Evolutionary conservation across 2,888 invertebrate species (phyloP).

Genomic region (Dinocampus coccinellae): DNA sequence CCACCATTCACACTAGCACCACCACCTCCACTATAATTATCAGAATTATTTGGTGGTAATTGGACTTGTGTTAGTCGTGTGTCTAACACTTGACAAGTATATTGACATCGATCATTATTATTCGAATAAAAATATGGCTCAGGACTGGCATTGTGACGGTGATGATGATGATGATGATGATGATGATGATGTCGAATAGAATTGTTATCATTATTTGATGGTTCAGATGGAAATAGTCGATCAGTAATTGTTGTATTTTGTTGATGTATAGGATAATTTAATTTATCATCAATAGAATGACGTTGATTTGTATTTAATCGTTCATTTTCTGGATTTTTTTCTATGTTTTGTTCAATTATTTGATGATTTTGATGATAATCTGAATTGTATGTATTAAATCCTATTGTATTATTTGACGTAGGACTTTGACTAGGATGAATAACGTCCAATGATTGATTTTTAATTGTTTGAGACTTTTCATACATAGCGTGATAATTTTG

Average conservation of each 20-base stretch:
- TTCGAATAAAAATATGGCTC: conserved; percentile 60
- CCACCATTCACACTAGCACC: conserved; percentile 33
- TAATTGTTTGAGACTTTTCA: conserved; percentile 9
- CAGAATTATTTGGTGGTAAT: conserved; percentile 36
- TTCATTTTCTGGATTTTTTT: conserved; percentile 33
- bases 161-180: conserved; percentile 26
- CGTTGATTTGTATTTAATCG: conserved; percentile 37
- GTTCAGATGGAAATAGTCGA: conserved; percentile 51
- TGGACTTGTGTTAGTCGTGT: conserved; percentile 54
- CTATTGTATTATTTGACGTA: conserved; percentile 42
- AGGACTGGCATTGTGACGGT: conserved; percentile 49
- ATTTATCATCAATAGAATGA: conserved; percentile 54
- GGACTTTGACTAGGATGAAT: conserved; percentile 58
- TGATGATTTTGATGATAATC: conserved; percentile 52
- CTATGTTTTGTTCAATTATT: conserved; percentile 35
- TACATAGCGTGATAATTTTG: conserved; percentile 39
- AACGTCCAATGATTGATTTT: conserved; percentile 11
- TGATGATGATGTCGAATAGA: conserved; percentile 45
- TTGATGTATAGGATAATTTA: conserved; percentile 50
- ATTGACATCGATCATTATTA: conserved; percentile 60
- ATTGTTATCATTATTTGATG: conserved; percentile 44
- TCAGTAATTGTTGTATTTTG: conserved; percentile 35
- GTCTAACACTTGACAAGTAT: conserved; percentile 65
- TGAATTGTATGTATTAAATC: conserved; percentile 46
- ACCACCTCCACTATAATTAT: no score